Base-by-base conservation (phyloP, 2,797 vertebrate genomes). In the Rhyacichthys aspro region DNA sequence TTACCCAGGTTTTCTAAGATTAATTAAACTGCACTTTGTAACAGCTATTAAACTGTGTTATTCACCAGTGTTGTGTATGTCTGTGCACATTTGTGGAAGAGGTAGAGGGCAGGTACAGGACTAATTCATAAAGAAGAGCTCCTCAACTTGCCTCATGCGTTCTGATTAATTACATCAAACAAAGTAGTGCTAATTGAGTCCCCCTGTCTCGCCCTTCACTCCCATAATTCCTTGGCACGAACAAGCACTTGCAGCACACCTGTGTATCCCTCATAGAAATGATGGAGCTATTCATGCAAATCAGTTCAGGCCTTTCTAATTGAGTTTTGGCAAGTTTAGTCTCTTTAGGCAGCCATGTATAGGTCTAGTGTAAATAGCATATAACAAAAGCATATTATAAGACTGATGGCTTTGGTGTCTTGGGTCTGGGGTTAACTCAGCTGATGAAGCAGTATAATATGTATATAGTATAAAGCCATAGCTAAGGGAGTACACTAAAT, bases 161-260 rank as follows among this genome's bases (percentile, higher is more conserved):
- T 75, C 76, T 81, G 79, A 90, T 90, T 88, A 89, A 89, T 91
- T 81, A 82, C 68, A 68, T 79, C 78, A 82, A 84, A 83, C 61
- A 77, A 70, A 70, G 71, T 36, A 56, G 39, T 49, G 66, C 69
- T 78, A 79, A 83, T 80, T 54, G 52, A 80, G 56, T 66, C 56
- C 23, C 57, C 56, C 34, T 10, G 18, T 50, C 58, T 76, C 59
- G 7, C 36, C 56, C 45, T 69, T 60, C 53, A 19, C 57, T 55
- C 43, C 43, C 36, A 45, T 37, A 17, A 39, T 64, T 50, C 41
- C 65, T 38, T 74, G 42, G 58, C 59, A 46, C 32, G 36, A 50
- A 55, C 59, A 39, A 62, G 23, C 52, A 55, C 59, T 64, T 59
- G 38, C 64, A 58, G 52, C 62, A 58, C 77, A 76, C 52, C 58